Evolutionary conservation across 2,797 vertebrate genomes (phyloP).

Genomic region (Dromococcyx pavoninus): DNA sequence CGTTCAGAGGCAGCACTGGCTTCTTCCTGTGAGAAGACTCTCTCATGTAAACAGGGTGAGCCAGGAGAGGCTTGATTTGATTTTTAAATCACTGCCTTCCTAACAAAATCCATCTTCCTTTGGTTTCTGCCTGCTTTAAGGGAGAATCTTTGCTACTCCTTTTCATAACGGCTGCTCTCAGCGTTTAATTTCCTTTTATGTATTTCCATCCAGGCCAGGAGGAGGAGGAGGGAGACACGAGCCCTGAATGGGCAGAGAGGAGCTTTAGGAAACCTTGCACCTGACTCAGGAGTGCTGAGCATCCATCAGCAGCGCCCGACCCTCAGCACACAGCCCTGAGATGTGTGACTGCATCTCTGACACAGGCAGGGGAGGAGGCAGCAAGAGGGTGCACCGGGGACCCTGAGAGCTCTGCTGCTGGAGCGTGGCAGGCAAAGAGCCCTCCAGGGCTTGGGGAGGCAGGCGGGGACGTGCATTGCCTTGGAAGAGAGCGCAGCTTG

Average conservation of each 20-base stretch:
- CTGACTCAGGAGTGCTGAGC: neutral
- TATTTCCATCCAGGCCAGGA: accelerated
- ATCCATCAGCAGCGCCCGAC: neutral
- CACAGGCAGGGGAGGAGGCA: neutral
- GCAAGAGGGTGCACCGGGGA: neutral
- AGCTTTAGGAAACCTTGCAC: conserved; percentile 14
- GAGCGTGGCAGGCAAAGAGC: conserved; percentile 37
- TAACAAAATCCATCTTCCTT: neutral
- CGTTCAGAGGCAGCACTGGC: neutral
- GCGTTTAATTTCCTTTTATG: conserved; percentile 8
- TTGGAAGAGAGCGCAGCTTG: conserved; percentile 26
- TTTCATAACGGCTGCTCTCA: neutral
- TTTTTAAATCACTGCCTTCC: conserved; percentile 16
- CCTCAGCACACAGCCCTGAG: neutral
- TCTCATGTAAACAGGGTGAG: neutral
- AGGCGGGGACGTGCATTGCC: conserved; percentile 30
- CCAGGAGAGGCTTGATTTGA: neutral
- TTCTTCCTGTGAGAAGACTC: neutral
- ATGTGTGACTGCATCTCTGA: neutral
- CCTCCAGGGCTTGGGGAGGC: conserved; percentile 25
- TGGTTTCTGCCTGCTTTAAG: neutral
- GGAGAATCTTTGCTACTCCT: neutral
- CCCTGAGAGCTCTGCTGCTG: neutral
- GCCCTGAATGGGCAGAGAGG: neutral
- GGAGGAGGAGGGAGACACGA: neutral